phyloP scores from a whole-genome alignment of 2,797 vertebrate species.

The Valencia hispanica region DNA sequence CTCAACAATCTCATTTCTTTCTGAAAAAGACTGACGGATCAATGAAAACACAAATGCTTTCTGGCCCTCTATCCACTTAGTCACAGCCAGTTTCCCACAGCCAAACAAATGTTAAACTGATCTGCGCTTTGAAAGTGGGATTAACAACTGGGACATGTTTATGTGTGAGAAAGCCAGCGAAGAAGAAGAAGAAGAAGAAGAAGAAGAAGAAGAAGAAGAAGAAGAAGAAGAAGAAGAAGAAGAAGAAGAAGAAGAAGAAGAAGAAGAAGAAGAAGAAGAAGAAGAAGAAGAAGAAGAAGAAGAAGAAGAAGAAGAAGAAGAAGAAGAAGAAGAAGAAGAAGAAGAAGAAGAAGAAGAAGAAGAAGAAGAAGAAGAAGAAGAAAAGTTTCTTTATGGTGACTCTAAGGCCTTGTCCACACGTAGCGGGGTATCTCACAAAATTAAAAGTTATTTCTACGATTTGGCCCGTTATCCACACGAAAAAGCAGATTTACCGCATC shows the following conservation, averaged over 20 bases:
- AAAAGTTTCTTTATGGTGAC: neutral
- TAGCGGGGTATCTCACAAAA: no score
- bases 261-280: neutral
- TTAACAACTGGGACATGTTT: neutral
- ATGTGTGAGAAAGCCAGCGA: neutral
- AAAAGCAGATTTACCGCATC: no score
- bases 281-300: neutral
- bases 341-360: neutral
- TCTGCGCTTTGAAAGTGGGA: neutral
- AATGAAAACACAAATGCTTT: conserved; percentile 6
- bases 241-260: neutral
- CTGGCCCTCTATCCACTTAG: conserved; percentile 2
- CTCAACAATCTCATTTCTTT: conserved; percentile 1
- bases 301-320: neutral
- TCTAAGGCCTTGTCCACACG: no score
- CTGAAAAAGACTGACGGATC: conserved; percentile 5
- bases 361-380: neutral
- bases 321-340: neutral
- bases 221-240: neutral
- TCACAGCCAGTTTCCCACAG: conserved; percentile 11
- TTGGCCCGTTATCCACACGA: no score
- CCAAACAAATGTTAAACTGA: conserved; percentile 10
- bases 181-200: neutral
- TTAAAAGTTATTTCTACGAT: no score
- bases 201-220: neutral